Conservation (phyloP, 1,140 invertebrate species). For the Saccostrea cuccullata region DNA sequence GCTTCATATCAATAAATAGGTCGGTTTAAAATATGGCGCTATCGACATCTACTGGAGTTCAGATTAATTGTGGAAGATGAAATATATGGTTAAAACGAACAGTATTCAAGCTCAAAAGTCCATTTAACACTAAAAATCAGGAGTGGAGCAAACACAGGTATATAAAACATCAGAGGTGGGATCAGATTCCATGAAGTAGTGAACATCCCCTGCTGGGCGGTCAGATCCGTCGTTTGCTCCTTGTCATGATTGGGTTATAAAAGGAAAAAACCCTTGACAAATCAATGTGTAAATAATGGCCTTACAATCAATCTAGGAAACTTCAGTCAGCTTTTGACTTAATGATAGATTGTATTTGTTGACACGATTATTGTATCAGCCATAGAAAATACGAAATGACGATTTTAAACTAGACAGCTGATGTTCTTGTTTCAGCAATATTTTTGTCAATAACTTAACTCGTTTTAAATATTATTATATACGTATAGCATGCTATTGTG, state of each 20-base stretch:
- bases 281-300: not conserved
- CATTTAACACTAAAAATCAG: not conserved
- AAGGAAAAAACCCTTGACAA: not conserved
- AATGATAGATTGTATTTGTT: not conserved
- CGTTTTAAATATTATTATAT: too few species aligned
- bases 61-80: not conserved
- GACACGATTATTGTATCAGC: not conserved
- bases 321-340: not conserved
- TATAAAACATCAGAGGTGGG: not conserved
- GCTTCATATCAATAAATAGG: too few species aligned
- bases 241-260: not conserved
- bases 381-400: not conserved
- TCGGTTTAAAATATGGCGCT: too few species aligned
- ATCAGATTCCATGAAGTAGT: not conserved
- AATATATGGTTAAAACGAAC: not conserved
- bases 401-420: too few species aligned
- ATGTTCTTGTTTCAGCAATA: too few species aligned
- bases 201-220: not conserved
- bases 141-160: not conserved
- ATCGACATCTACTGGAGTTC: too few species aligned
- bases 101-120: not conserved
- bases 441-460: too few species aligned
- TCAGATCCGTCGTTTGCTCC: not conserved
- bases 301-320: not conserved
- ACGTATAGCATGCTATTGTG: too few species aligned